Base-by-base conservation (phyloP, 2,888 invertebrate species). In the Stramonita haemastoma region DNA sequence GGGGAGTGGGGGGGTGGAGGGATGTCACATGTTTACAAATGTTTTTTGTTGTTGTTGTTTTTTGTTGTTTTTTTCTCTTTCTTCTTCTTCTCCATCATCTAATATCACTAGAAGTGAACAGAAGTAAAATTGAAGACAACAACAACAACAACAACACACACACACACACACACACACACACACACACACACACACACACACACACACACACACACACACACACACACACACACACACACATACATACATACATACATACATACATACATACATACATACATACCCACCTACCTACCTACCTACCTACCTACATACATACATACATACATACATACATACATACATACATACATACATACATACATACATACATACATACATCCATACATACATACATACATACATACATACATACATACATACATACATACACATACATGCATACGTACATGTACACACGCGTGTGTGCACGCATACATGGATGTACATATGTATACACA, bases 401-500 rank as follows among this genome's bases (percentile, higher is more conserved):
- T 46, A 89, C 85, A 89, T 36, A 89, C 89, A 89, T 46, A 73
- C 86, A 89, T 36, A 89, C 70, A 85, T 36, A 89, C 85, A 89
- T 36, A 89, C 89, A 85, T 36, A 89, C 89, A 89, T 70, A 89
- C 86, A 86, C 17, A 26, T 13, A 13, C 26, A 66, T 66, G 13
- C 26, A 66, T 13, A 66, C 66, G 13, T 13, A 66, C 66, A 66
- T 22, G 13, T 13, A 66, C 26, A 46, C 46, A 46, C 46, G 8
- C 46, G 8, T 8, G 8, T 8, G 8, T 8, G 8, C 46, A 46
- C 46, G 8, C 46, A 46, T 8, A 46, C 46, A 46, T 8, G 4
- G 8, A 46, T 8, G 46, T 8, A 46, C 46, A 46, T n/a, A n/a
- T n/a, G n/a, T n/a, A 46, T 8, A 46, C 46, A 46, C 46, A 46